A percentile compares a stretch with the other conserved stretches of the same genome.
These are phyloP conservation scores for Nibea albiflora DNA, from an alignment of 2,113 vertebrate species.

Conservation along the genomic window DNA sequence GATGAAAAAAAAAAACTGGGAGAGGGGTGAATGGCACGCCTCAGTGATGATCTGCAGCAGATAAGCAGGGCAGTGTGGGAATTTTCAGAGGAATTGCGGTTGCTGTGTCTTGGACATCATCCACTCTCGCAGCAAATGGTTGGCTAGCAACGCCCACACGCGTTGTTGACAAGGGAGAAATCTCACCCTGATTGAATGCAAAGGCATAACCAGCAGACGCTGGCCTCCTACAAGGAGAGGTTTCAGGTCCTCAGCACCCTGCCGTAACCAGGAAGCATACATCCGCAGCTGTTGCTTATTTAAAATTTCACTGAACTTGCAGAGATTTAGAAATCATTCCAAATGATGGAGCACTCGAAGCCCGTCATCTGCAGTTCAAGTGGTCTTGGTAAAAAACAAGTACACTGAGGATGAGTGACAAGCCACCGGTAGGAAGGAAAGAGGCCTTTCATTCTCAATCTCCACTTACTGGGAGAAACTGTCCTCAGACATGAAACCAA, in stretches of 20 bases:
- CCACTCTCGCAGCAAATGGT: slow-evolving; percentile 48
- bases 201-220: slow-evolving; percentile 40
- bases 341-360: slow-evolving; percentile 51
- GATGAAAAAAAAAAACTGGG: slow-evolving; percentile 35
- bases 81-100: slow-evolving; percentile 24
- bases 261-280: slow-evolving; percentile 14
- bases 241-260: slow-evolving; percentile 30
- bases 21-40: slow-evolving; percentile 33
- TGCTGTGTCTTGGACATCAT: slow-evolving; percentile 57
- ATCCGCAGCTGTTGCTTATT: slow-evolving; percentile 44
- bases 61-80: slow-evolving; percentile 40
- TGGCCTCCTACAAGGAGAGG: slow-evolving; percentile 26
- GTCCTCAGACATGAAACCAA: slow-evolving; percentile 67
- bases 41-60: slow-evolving; percentile 45
- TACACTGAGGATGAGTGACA: slow-evolving; percentile 53
- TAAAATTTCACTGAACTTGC: slow-evolving; percentile 31
- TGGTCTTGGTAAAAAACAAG: slow-evolving; percentile 41
- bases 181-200: slow-evolving; percentile 45
- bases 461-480: slow-evolving; percentile 49
- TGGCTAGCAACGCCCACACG: slow-evolving; percentile 45
- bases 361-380: slow-evolving; percentile 42
- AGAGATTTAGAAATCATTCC: slow-evolving; percentile 60
- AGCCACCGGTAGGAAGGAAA: slow-evolving; percentile 37
- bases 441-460: slow-evolving; percentile 59
- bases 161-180: slow-evolving; percentile 54